Base-by-base conservation (phyloP, 1,140 invertebrate species). In the Lepidurus arcticus region DNA sequence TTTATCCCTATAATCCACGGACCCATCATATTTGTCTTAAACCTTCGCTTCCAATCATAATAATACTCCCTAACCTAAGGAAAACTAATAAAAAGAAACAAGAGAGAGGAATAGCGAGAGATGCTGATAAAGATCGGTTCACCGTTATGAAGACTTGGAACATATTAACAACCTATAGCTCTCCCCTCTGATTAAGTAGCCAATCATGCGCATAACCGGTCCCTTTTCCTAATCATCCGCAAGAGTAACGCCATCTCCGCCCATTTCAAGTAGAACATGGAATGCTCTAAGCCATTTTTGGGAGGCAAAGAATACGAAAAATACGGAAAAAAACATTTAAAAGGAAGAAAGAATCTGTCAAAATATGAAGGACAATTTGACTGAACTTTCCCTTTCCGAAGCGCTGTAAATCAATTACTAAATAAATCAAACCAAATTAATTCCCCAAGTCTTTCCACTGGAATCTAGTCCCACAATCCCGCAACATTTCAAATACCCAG, bases 171-270 rank as follows among this genome's bases (percentile, higher is more conserved):
- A 65, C 13, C 53, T 65, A 65, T 65, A 21, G 53, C 21, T 65
- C 53, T 65, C 53, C 53, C 53, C 53, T 65, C 53, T 65, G 53
- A 65, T 65, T 65, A 65, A 65, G 53, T 65, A 65, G 53, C 53
- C 53, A 65, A 65, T 65, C 53, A 65, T 65, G 53, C 53, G 13
- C 53, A 65, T 65, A 65, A 65, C 53, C 53, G 53, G 53, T 65
- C 53, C 13, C 34, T 65, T 65, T 65, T 21, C 21, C 21, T 65
- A 65, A 65, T 65, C 53, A 65, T 65, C 53, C 6, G 8, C 53
- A 16, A 16, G 53, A 65, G 21, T 13, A 65, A 65, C 53, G 53
- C 53, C 21, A 65, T 21, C 53, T 65, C 53, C 53, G 53, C 53
- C 53, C 53, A 65, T 65, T 65, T 65, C 53, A 65, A 9, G 53